Evolutionary conservation across 2,797 vertebrate genomes (phyloP), one percentile per base, ranked within the genome.

Genomic region (Crax fasciolata): DNA sequence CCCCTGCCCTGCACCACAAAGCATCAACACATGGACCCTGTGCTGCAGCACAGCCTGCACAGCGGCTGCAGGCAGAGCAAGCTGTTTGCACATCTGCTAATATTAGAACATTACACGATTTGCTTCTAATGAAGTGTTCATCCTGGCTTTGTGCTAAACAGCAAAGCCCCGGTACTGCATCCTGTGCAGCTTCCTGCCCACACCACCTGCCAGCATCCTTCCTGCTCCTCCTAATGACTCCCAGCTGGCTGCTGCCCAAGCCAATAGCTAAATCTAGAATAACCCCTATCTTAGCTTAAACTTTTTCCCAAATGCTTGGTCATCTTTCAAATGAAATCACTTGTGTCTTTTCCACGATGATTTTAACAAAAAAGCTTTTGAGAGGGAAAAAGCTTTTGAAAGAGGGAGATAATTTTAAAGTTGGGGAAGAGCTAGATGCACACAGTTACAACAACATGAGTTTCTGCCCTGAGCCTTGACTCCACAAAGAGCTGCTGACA

Each of bases 1-100:
- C 30, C 27, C 39, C 7, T 49, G n/a, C 39, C n/a, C 65, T 51
- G 28, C 30, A 19, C 30, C 11, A 18, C 54, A 55, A n/a, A 27
- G 30, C 54, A 46, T 17, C 18, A 9, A 55, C 38, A 13, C 1
- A 1, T 0, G 24, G 67, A 46, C 10, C 25, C 39, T 0, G 8
- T 35, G 59, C 52, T 0, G 0, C 32, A 43, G 61, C 55, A 38
- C 10, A 38, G 71, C 48, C 18, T 7, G 43, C 63, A 21, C 28
- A 11, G 19, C 49, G 20, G 49, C 65, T 48, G 71, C 39, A 16
- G 63, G 10, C 44, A 14, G 38, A 61, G 39, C 30, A 28, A 66
- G 66, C 59, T 55, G 35, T 44, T 32, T 25, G 72, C 66, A 67
- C 46, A 19, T 46, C 15, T 77, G 54, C 84, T 73, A 73, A 70